phyloP scores from a whole-genome alignment of 2,888 invertebrate species.

The Volucella bombylans region DNA sequence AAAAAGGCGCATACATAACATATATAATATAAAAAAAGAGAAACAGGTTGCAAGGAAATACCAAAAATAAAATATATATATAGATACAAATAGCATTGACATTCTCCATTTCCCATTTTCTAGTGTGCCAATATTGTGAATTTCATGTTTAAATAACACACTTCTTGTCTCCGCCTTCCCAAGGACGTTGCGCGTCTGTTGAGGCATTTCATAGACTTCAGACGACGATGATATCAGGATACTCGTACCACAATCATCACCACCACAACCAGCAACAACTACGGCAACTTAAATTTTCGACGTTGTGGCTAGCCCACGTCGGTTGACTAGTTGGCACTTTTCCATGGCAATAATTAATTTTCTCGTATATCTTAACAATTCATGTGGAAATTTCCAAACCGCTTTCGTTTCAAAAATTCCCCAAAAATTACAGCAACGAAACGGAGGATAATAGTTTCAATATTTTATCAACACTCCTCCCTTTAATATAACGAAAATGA shows the following conservation, averaged over 20 bases:
- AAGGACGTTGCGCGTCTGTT: too few relatives aligned
- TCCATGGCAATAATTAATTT: slow-evolving; percentile 70
- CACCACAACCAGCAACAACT: neutral
- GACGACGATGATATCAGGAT: slow-evolving; percentile 9
- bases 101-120: slow-evolving; percentile 39
- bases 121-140: slow-evolving; percentile 38
- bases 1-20: slow-evolving; percentile 7
- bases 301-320: slow-evolving; percentile 35
- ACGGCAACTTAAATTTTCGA: slow-evolving; percentile 41
- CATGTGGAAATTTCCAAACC: slow-evolving; percentile 64
- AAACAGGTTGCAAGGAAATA: neutral
- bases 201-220: neutral
- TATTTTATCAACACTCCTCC: too few relatives aligned
- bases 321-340: slow-evolving; percentile 71
- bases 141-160: slow-evolving; percentile 58
- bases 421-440: slow-evolving; percentile 37
- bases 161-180: slow-evolving; percentile 1
- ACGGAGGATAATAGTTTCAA: neutral
- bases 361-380: slow-evolving; percentile 61
- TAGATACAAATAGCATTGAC: slow-evolving; percentile 39
- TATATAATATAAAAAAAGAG: slow-evolving; percentile 27
- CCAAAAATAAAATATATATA: neutral
- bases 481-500: too few relatives aligned
- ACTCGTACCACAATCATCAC: neutral
- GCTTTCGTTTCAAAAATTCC: slow-evolving; percentile 63